A percentile compares a stretch with the other conserved stretches of the same genome.
These are phyloP conservation scores for Drosophila kokeensis DNA, from an alignment of 2,888 invertebrate species.

Conservation along the genomic window DNA sequence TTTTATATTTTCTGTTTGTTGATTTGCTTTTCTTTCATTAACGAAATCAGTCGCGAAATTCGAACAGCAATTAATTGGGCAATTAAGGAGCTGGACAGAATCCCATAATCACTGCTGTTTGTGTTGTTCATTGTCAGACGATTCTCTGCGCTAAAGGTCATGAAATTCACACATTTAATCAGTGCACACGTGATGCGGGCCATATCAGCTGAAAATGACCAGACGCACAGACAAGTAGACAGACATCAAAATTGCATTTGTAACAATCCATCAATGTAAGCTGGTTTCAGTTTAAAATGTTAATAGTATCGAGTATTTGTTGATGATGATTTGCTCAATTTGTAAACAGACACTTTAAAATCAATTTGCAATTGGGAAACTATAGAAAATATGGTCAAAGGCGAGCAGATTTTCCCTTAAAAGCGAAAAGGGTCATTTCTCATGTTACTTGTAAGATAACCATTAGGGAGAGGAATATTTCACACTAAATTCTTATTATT, in stretches of 20 bases:
- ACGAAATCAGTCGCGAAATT: constrained; percentile 24
- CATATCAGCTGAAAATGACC: neutral
- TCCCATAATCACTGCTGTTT: constrained; percentile 8
- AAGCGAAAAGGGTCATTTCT: neutral
- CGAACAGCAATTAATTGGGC: constrained; percentile 6
- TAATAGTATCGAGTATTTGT: neutral
- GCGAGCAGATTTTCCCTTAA: neutral
- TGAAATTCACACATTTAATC: constrained; percentile 5
- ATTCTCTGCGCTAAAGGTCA: constrained; percentile 18
- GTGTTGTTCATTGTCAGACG: constrained; percentile 6
- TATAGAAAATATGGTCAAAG: neutral
- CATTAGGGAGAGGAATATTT: neutral
- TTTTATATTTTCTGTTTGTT: neutral
- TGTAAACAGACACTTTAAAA: neutral
- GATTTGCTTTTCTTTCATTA: neutral
- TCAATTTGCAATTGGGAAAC: neutral
- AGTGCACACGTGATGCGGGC: neutral
- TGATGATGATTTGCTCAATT: neutral
- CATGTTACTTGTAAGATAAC: neutral
- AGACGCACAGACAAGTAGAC: too few species aligned
- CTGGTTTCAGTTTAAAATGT: neutral
- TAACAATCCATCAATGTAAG: neutral
- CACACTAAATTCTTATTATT: neutral
- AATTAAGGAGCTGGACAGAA: neutral
- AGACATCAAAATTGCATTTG: neutral